Evolutionary conservation across 2,797 vertebrate genomes (phyloP), one percentile per base, ranked within the genome.

Genomic region (Neosalanx taihuensis): DNA sequence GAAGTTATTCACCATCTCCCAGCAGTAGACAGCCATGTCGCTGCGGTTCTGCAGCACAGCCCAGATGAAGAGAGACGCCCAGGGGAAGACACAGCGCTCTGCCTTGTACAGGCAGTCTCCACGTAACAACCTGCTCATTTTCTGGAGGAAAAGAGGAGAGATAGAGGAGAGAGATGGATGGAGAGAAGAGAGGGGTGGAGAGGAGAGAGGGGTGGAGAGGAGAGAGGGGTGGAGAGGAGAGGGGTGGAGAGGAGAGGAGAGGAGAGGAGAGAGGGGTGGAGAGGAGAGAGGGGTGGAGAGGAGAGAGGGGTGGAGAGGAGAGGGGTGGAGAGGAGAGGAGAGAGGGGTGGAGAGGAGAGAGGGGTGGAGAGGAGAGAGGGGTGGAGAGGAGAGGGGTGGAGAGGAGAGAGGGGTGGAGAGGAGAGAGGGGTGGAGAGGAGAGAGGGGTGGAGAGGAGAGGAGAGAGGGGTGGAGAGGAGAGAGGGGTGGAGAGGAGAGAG

Each of bases 11-110:
- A 97, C 95, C 94, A 96, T 96, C 86, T 97, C 95, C 96, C 96
- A 97, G 92, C 95, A 97, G 82, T 92, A 94, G 63, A 88, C 76
- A 3, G 96, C 94, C 95, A 97, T 97, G 81, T 95, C 92, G 0
- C 89, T 85, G 35, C 93, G 91, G 85, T 95, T 96, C 80, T 97
- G 92, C 13, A 97, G 87, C 75, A 97, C 88, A 0, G 96, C 94
- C 96, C 96, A 97, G 76, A 96, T 90, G 62, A 96, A 94, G 33
- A 97, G 93, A 3, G 95, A 92, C 1, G 87, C 91, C 95, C 95
- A 97, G 18, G 95, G 94, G 7, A 68, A 76, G 5, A 60, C 67
- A 67, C 90, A 92, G 30, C 71, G 80, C 0, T 1, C 7, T 0
- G 6, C 2, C 1, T 82, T 80, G 82, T 95, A 94, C 0, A 6